Percentiles rank a stretch among this genome's conserved stretches.
These are phyloP conservation scores for Seira sanloemensis DNA, from an alignment of 2,888 invertebrate species.

Conservation along the genomic window DNA sequence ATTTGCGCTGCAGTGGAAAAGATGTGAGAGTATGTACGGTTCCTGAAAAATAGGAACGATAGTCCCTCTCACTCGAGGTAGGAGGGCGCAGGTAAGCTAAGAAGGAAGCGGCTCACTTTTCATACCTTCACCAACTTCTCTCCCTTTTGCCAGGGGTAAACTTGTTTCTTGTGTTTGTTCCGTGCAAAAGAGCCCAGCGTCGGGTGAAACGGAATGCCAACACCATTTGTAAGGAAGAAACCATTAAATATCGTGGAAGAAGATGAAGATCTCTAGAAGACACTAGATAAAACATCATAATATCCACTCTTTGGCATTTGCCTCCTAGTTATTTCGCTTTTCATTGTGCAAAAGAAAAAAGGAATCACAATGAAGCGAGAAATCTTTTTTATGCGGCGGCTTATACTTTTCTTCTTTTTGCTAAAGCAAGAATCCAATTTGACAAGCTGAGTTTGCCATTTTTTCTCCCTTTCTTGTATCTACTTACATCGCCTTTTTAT, in stretches of 20 bases:
- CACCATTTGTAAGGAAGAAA: background rate
- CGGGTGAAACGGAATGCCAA: background rate
- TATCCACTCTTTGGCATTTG: background rate
- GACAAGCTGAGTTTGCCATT: slow-evolving; percentile 41
- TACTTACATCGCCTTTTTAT: background rate
- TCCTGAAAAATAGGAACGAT: too few species aligned
- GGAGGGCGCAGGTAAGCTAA: too few species aligned
- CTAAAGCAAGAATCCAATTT: slow-evolving; percentile 43
- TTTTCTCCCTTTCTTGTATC: background rate
- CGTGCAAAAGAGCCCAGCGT: background rate
- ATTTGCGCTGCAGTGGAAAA: too few species aligned
- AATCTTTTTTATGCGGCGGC: background rate
- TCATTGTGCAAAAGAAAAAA: background rate
- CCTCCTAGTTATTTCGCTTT: background rate
- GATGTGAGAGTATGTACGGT: too few species aligned
- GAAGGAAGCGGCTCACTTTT: too few species aligned
- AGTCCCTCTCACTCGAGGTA: too few species aligned
- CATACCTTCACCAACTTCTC: too few species aligned
- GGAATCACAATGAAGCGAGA: background rate
- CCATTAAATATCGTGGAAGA: background rate
- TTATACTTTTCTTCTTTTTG: slow-evolving; percentile 5
- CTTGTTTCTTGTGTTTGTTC: background rate
- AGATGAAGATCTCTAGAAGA: background rate
- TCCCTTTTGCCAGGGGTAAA: too few species aligned
- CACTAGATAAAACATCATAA: background rate